phyloP scores from a whole-genome alignment of 2,888 invertebrate genomes.

The Tipula helvola region DNA sequence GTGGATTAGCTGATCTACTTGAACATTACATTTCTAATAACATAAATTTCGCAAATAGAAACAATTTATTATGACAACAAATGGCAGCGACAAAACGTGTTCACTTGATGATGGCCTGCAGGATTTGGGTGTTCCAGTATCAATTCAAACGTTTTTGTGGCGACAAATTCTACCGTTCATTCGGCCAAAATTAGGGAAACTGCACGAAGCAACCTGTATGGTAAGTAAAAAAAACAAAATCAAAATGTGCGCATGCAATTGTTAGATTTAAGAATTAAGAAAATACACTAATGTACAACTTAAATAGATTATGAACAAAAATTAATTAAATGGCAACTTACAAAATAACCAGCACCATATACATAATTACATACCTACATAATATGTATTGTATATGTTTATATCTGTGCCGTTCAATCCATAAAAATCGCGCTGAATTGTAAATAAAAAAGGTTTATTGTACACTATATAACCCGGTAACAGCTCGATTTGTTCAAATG shows the following conservation, averaged over 20 bases:
- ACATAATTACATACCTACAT: background rate
- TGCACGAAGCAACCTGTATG: slow-evolving; percentile 95
- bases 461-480: too few relatives aligned
- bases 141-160: slow-evolving; percentile 96
- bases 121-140: slow-evolving; percentile 78
- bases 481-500: too few relatives aligned
- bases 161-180: slow-evolving; percentile 95
- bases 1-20: too few relatives aligned
- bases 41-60: background rate
- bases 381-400: background rate
- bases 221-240: slow-evolving; percentile 45
- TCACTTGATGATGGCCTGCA: slow-evolving; percentile 47
- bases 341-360: background rate
- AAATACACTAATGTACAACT: background rate
- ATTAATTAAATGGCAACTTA: background rate
- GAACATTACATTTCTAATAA: too few relatives aligned
- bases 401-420: background rate
- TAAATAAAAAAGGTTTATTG: background rate
- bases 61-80: background rate
- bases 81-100: background rate
- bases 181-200: slow-evolving; percentile 85
- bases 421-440: background rate
- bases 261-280: background rate
- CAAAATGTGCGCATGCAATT: background rate
- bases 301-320: slow-evolving; percentile 10